A percentile compares a stretch with the other conserved stretches of the same genome.
These are phyloP conservation scores for Acromyrmex echinatior DNA, from an alignment of 1,140 invertebrate genomes.

Conservation along the genomic window DNA sequence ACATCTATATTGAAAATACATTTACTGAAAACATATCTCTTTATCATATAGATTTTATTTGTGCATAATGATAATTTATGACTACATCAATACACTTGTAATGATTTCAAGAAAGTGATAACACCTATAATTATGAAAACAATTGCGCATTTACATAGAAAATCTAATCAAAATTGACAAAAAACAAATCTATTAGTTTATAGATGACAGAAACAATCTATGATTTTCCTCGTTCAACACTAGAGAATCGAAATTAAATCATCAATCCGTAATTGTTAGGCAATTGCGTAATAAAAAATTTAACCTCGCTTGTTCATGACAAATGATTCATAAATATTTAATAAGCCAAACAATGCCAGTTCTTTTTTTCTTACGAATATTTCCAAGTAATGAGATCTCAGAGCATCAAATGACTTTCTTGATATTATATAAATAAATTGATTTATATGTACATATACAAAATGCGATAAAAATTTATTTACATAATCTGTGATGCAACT, in stretches of 20 bases:
- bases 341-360: background rate
- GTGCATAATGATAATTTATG: background rate
- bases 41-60: background rate
- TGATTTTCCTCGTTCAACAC: background rate
- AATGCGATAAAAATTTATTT: background rate
- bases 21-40: background rate
- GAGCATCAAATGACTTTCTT: background rate
- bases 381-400: constrained; percentile 19
- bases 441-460: background rate
- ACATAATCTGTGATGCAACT: background rate
- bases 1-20: background rate
- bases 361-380: constrained; percentile 4
- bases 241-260: constrained; percentile 26
- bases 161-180: background rate
- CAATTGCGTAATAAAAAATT: constrained; percentile 21
- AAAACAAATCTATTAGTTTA: background rate
- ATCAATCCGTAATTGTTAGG: background rate
- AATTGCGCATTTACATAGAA: constrained; percentile 6
- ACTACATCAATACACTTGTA: background rate
- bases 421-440: background rate
- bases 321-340: constrained; percentile 38
- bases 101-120: constrained; percentile 13
- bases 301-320: background rate
- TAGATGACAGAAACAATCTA: background rate
- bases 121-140: background rate